Percentiles rank a stretch among this genome's conserved stretches.
Evolutionary conservation across 2,888 invertebrate genomes (phyloP).

Genomic region (Oligia latruncula): DNA sequence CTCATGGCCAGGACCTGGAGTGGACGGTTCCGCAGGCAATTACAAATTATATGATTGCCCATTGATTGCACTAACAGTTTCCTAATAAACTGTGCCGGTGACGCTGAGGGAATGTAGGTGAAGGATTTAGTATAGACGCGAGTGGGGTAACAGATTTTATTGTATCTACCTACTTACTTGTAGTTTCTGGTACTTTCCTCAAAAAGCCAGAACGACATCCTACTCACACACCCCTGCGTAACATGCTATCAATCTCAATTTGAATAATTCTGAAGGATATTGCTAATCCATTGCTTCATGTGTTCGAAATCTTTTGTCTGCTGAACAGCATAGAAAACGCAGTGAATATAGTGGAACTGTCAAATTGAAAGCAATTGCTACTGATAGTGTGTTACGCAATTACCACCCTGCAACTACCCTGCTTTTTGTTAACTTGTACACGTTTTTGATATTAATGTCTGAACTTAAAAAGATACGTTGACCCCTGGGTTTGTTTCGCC

Average conservation of each 20-base stretch:
- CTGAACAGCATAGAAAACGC: no score
- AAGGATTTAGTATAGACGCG: conserved; percentile 59
- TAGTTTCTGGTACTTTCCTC: neutral
- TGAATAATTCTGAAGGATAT: no score
- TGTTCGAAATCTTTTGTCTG: no score
- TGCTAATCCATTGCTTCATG: no score
- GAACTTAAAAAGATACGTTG: neutral
- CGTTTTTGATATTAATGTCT: neutral
- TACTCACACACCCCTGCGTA: no score
- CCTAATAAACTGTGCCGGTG: conserved; percentile 82
- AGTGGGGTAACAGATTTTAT: conserved; percentile 1
- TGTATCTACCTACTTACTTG: neutral
- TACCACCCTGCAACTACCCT: neutral
- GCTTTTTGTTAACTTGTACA: neutral
- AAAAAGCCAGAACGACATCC: neutral
- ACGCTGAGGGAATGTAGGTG: conserved; percentile 74
- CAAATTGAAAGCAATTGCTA: no score
- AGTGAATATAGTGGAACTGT: no score
- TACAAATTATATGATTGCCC: conserved; percentile 87
- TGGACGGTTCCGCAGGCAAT: conserved; percentile 87
- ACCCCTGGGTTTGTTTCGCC: neutral
- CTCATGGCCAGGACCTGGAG: conserved; percentile 76
- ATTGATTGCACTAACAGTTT: conserved; percentile 87
- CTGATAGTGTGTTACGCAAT: no score
- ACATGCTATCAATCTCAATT: no score